Conservation (phyloP, 1,140 invertebrate species). For the Listronotus bonariensis region DNA sequence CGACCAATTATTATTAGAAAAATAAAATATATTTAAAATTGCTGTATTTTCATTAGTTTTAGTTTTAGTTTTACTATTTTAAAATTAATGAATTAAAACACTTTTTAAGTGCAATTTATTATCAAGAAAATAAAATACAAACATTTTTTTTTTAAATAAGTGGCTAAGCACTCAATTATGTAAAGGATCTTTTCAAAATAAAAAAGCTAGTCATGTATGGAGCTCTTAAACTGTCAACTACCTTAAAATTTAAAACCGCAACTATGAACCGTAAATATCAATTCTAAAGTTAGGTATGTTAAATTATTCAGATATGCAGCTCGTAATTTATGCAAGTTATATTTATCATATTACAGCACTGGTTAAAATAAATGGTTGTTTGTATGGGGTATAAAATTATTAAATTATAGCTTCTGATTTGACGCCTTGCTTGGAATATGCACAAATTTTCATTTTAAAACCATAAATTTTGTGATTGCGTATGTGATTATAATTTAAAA, state of each 20-base stretch:
- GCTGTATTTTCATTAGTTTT: too few relatives aligned
- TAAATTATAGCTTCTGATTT: conserved; percentile 22
- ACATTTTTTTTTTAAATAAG: too few relatives aligned
- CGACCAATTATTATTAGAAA: too few relatives aligned
- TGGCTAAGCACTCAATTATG: too few relatives aligned
- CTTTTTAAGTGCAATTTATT: too few relatives aligned
- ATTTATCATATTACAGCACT: conserved; percentile 15
- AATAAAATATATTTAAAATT: too few relatives aligned
- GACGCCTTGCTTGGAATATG: conserved; percentile 6
- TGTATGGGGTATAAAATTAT: conserved; percentile 17
- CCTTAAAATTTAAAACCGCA: background rate
- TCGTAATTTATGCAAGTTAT: conserved; percentile 16
- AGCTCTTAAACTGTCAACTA: too few relatives aligned
- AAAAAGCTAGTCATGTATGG: too few relatives aligned
- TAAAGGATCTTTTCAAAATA: too few relatives aligned
- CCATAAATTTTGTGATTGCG: conserved; percentile 2
- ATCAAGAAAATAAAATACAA: too few relatives aligned
- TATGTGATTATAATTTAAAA: conserved; percentile 11
- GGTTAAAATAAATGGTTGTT: conserved; percentile 18
- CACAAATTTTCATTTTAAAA: conserved; percentile 4
- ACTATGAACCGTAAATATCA: conserved; percentile 1
- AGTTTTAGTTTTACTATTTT: too few relatives aligned
- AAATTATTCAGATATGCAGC: conserved; percentile 19
- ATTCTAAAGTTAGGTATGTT: conserved; percentile 11
- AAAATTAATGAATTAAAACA: too few relatives aligned